These are phyloP conservation scores for Sitodiplosis mosellana DNA, from an alignment of 1,140 invertebrate species.

Conservation along the genomic window DNA sequence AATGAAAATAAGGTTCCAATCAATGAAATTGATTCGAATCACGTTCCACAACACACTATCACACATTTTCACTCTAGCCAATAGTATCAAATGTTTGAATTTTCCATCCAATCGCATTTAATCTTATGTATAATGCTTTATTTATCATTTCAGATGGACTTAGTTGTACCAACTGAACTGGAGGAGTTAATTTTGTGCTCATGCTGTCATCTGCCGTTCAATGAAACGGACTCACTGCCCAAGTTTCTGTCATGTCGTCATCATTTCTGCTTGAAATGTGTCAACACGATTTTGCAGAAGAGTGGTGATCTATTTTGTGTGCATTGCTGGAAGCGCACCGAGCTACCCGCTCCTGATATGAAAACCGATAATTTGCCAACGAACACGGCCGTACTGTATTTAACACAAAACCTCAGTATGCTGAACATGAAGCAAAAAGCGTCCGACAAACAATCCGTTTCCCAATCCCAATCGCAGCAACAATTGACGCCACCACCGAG, in stretches of 20 bases:
- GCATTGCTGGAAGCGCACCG: slow-evolving; percentile 46
- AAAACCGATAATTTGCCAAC: slow-evolving; percentile 45
- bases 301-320: slow-evolving; percentile 44
- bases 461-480: slow-evolving; percentile 6
- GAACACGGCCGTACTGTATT: slow-evolving; percentile 38
- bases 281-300: slow-evolving; percentile 39
- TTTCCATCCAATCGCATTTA: no score
- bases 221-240: slow-evolving; percentile 44
- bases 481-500: slow-evolving; percentile 14
- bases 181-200: slow-evolving; percentile 49
- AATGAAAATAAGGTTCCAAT: not conserved
- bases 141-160: slow-evolving; percentile 24
- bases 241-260: slow-evolving; percentile 58
- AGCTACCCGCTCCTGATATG: slow-evolving; percentile 33
- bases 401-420: slow-evolving; percentile 37
- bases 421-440: slow-evolving; percentile 27
- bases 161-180: slow-evolving; percentile 36
- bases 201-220: slow-evolving; percentile 47
- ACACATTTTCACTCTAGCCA: not conserved
- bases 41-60: not conserved
- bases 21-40: not conserved
- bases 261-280: slow-evolving; percentile 54
- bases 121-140: not conserved
- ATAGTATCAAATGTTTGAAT: no score
- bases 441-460: slow-evolving; percentile 19